A percentile compares a stretch with the other conserved stretches of the same genome.
Conservation (phyloP, 1,140 invertebrate species). For the Oryzaephilus surinamensis region DNA sequence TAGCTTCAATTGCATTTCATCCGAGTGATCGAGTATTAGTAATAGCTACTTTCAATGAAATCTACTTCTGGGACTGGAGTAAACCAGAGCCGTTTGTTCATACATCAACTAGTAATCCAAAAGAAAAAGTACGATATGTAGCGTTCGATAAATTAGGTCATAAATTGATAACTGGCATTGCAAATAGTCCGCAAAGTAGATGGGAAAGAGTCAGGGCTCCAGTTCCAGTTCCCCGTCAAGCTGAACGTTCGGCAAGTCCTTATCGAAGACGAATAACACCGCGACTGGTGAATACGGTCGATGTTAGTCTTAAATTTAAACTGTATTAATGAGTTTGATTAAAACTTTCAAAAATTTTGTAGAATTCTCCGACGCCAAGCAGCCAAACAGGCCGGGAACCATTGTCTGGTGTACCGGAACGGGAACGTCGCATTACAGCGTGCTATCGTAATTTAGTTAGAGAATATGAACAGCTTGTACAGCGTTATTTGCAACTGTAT, state of each 20-base stretch:
- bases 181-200: conserved; percentile 46
- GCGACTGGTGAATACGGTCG: conserved; percentile 15
- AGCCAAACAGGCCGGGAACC: conserved; percentile 12
- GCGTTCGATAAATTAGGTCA: conserved; percentile 73
- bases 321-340: no score
- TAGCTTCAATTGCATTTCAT: conserved; percentile 80
- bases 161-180: conserved; percentile 77
- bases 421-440: conserved; percentile 35
- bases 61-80: conserved; percentile 88
- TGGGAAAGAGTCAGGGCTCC: conserved; percentile 43
- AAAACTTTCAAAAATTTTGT: no score
- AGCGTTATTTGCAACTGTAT: conserved; percentile 40
- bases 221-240: conserved; percentile 25
- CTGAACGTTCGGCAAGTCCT: conserved; percentile 22
- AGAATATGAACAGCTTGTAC: conserved; percentile 41
- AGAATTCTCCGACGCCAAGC: no score
- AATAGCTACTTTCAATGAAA: conserved; percentile 73
- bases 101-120: conserved; percentile 53
- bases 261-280: conserved; percentile 28
- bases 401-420: conserved; percentile 27
- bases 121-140: conserved; percentile 76
- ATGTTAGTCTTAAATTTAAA: no score
- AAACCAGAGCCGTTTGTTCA: conserved; percentile 63
- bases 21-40: conserved; percentile 71
- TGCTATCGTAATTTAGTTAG: conserved; percentile 40